Conservation (phyloP, 2,888 invertebrate genomes). For the Barypeithes pellucidus region DNA sequence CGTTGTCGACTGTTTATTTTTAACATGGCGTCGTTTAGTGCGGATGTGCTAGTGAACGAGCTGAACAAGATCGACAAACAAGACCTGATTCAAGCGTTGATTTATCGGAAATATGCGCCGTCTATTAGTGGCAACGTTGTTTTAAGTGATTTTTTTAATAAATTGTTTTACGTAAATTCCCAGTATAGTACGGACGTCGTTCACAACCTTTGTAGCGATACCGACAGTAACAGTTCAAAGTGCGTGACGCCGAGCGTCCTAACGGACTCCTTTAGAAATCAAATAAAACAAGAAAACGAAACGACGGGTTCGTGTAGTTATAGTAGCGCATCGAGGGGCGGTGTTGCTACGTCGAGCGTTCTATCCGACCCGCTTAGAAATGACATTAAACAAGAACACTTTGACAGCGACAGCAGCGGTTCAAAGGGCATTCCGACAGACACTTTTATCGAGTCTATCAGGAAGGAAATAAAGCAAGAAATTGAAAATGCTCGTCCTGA, state of each 20-base stretch:
- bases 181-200: background rate
- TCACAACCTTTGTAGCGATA: background rate
- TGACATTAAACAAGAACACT: background rate
- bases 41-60: background rate
- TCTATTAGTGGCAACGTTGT: background rate
- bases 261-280: background rate
- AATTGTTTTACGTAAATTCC: background rate
- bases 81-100: background rate
- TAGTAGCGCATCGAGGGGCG: no score
- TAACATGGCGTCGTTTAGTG: slow-evolving; percentile 1
- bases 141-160: background rate
- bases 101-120: background rate
- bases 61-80: background rate
- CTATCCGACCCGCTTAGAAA: background rate
- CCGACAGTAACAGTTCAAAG: background rate
- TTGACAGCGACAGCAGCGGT: background rate
- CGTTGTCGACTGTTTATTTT: background rate
- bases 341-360: background rate
- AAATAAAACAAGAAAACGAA: background rate
- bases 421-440: background rate
- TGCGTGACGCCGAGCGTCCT: background rate
- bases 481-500: background rate
- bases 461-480: background rate
- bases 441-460: background rate
- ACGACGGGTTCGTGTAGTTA: no score